A percentile compares a stretch with the other conserved stretches of the same genome.
phyloP scores from a whole-genome alignment of 2,888 invertebrate genomes.

The Trichacis sp. region DNA sequence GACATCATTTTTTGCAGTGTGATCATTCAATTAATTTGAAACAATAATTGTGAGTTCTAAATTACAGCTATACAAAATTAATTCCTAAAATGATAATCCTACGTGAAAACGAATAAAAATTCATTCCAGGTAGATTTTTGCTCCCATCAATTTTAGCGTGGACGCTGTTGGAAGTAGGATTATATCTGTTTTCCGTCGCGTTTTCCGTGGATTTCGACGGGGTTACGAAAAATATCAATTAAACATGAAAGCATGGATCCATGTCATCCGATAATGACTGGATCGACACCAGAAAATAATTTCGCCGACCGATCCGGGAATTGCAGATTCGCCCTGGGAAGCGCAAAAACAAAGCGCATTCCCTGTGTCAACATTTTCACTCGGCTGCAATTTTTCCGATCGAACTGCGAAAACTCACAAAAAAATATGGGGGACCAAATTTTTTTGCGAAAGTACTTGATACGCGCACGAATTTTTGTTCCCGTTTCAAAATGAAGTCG shows the following conservation, averaged over 20 bases:
- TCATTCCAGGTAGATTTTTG: conserved; percentile 30
- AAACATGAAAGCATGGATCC: conserved; percentile 67
- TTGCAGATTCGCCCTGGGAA: background rate
- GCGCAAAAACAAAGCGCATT: background rate
- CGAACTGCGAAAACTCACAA: too few relatives aligned
- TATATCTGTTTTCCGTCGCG: conserved; percentile 57
- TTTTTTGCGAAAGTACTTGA: too few relatives aligned
- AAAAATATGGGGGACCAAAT: too few relatives aligned
- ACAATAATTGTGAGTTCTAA: too few relatives aligned
- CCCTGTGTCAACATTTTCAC: background rate
- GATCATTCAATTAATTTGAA: too few relatives aligned
- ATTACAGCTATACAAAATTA: too few relatives aligned
- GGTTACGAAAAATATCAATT: conserved; percentile 69
- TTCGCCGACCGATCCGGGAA: conserved; percentile 31
- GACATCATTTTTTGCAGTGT: too few relatives aligned
- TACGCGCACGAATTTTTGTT: too few relatives aligned
- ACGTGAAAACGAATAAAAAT: too few relatives aligned
- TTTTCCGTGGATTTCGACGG: conserved; percentile 59
- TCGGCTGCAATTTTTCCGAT: too few relatives aligned
- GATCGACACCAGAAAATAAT: conserved; percentile 41
- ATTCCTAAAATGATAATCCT: too few relatives aligned
- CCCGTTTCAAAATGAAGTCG: too few relatives aligned
- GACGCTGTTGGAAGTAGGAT: conserved; percentile 60
- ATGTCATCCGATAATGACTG: conserved; percentile 68
- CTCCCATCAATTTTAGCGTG: conserved; percentile 57